Base-by-base conservation (phyloP, 2,113 vertebrate genomes). In the Triplophysa dalaica region DNA sequence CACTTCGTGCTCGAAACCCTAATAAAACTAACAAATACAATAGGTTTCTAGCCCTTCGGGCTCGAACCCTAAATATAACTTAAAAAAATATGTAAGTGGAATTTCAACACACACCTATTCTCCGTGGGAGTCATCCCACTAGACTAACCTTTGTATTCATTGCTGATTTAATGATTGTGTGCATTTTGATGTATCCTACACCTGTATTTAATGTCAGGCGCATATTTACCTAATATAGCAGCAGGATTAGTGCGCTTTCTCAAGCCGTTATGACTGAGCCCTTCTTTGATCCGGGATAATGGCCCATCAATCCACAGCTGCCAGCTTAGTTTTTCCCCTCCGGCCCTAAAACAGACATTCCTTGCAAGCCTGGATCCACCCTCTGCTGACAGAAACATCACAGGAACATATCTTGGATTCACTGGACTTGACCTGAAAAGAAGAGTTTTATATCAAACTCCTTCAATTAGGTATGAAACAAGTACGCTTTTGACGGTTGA, bases 201-300 rank as follows among this genome's bases (percentile, higher is more conserved):
- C 58, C 41, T 54, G 68, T 22, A 24, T 38, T 72, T 63, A 79
- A 63, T 69, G 52, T 21, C 52, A 72, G 13, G 26, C 6, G 1
- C 14, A 63, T n/a, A 29, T 75, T 75, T 63, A 19, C 58, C 72
- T 62, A 17, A 75, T 62, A 63, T 26, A 62, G 58, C 72, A 75
- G 56, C 72, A 75, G 56, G 72, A 38, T 75, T 62, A 73, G 3
- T 13, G 56, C 61, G 58, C 19, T 62, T 62, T 75, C 58, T 63
- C 26, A 22, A 48, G 41, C 58, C 2, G 1, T 74, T 62, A 8
- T n/a, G 41, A 21, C 58, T 62, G 58, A 63, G 58, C 10, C 41
- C 62, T 65, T 26, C n/a, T 77, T 65, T 77, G 75, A 77, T 77
- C 75, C 52, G 75, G 75, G 75, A 77, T 77, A 77, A 77, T 77